phyloP scores from a whole-genome alignment of 2,888 invertebrate species.

The Agonopterix arenella region DNA sequence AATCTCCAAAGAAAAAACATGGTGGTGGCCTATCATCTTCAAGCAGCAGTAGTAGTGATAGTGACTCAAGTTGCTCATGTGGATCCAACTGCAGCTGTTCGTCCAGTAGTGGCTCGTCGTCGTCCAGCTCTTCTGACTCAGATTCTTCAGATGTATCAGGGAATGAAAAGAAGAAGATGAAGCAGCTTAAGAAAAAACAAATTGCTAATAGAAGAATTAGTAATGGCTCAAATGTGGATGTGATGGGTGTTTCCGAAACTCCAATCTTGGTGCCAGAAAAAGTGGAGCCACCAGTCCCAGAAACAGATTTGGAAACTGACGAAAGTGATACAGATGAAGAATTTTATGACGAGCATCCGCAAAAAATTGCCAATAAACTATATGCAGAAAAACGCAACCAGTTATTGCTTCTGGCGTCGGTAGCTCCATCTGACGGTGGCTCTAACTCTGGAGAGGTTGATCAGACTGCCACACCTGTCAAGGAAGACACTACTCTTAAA shows the following conservation, averaged over 20 bases:
- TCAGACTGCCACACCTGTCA: constrained; percentile 79
- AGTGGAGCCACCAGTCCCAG: constrained; percentile 80
- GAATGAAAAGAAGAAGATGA: constrained; percentile 61
- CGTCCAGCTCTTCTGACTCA: constrained; percentile 76
- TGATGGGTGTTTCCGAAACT: constrained; percentile 69
- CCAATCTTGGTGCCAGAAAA: constrained; percentile 64
- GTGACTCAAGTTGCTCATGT: constrained; percentile 86
- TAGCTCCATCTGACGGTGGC: constrained; percentile 78
- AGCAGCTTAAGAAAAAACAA: constrained; percentile 47
- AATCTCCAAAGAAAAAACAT: constrained; percentile 55
- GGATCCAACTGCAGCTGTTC: constrained; percentile 91
- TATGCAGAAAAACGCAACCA: constrained; percentile 86
- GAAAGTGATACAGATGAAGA: constrained; percentile 93
- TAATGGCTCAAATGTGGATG: constrained; percentile 73
- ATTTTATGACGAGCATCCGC: constrained; percentile 90
- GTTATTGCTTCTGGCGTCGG: constrained; percentile 78
- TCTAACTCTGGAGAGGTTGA: constrained; percentile 78
- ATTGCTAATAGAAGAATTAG: constrained; percentile 52
- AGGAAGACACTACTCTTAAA: constrained; percentile 69
- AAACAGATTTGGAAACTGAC: constrained; percentile 90
- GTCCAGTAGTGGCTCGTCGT: constrained; percentile 82
- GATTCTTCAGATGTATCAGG: constrained; percentile 63
- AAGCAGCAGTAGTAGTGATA: constrained; percentile 86
- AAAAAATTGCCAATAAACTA: constrained; percentile 83
- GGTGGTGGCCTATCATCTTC: constrained; percentile 76